These are phyloP conservation scores for Sanderia malayensis DNA, from an alignment of 30 jellyfish, hydroid and myxozoan genomes.

Conservation along the genomic window DNA sequence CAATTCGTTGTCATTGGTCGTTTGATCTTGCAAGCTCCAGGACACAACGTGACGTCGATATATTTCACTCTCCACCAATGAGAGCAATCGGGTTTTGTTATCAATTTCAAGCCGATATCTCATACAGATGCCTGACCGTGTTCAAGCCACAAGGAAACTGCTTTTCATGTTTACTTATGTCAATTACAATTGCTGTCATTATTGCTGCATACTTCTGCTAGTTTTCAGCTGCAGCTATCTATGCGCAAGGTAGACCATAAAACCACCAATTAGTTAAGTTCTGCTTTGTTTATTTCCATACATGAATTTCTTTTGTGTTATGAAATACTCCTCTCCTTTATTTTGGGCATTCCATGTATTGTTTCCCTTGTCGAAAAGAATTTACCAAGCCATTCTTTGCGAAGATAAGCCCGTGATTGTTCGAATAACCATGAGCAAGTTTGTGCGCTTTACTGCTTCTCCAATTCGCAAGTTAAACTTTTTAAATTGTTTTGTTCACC, in stretches of 20 bases:
- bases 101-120: not conserved
- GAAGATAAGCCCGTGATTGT: too few relatives aligned
- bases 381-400: too few relatives aligned
- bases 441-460: too few relatives aligned
- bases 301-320: too few relatives aligned
- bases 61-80: conserved; percentile 42
- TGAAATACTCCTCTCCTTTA: too few relatives aligned
- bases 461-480: too few relatives aligned
- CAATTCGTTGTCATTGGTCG: conserved; percentile 1
- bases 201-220: not conserved
- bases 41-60: conserved; percentile 11
- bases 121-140: conserved; percentile 4
- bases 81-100: not conserved
- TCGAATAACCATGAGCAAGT: too few relatives aligned
- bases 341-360: too few relatives aligned
- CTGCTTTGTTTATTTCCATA: too few relatives aligned
- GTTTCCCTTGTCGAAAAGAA: too few relatives aligned
- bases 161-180: not conserved
- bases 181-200: not conserved
- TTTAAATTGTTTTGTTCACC: too few relatives aligned
- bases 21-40: conserved; percentile 12
- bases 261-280: not conserved
- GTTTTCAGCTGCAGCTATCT: not conserved
- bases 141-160: conserved; percentile 11
- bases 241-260: not conserved